Base-by-base conservation (phyloP, 2,113 vertebrate genomes). In the Oceanodroma tethys region DNA sequence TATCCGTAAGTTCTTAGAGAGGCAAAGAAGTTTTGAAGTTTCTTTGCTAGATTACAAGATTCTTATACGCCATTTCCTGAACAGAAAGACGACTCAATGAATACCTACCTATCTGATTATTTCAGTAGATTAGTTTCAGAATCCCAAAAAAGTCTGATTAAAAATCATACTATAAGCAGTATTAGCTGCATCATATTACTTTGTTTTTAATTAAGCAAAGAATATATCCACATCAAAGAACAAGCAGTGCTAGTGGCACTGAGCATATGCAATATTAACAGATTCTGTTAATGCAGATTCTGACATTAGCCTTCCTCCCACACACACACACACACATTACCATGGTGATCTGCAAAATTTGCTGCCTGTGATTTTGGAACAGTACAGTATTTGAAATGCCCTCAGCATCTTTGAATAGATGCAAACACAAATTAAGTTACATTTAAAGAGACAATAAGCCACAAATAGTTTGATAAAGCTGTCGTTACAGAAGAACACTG, bases 261-360 rank as follows among this genome's bases (percentile, higher is more conserved):
- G 38, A 95, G 53, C 47, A 74, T 20, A 89, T 27, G 56, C 30
- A 85, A 29, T 76, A 89, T 53, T 90, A 96, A 95, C 79, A 90
- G 47, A 92, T 36, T 56, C 78, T 62, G 59, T 62, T 84, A 90
- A 88, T 30, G 52, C 58, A 80, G 74, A 79, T 81, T 94, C 86
- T 90, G 79, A 50, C 81, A 87, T 88, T 16, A 96, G 82, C 48
- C 70, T 78, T 91, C 87, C 60, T 95, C 93, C 89, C 66, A 70
- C 40, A 81, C 47, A 21, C 62, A 68, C 60, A 62, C 60, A 59
- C 14, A n/a, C 34, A 94, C 17, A 95, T 96, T 90, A 78, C 96
- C 93, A 97, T 95, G 90, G 88, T 91, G 86, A 97, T 85, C 8
- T 86, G 82, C 75, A 96, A 90, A 94, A 96, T 90, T 42, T 81